These are phyloP conservation scores for Melanotaenia nigrans DNA, from an alignment of 2,797 vertebrate species.

Conservation along the genomic window DNA sequence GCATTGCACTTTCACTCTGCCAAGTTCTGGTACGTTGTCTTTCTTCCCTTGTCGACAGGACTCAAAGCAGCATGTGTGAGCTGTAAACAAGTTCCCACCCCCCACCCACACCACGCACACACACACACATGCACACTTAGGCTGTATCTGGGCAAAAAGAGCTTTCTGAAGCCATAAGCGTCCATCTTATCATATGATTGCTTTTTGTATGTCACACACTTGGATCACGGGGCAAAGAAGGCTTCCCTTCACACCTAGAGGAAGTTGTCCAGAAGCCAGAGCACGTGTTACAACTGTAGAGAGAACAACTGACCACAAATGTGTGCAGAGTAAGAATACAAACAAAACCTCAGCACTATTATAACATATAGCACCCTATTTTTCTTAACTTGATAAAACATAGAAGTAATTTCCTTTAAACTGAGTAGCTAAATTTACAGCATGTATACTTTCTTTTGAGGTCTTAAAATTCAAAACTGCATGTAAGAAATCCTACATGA, in stretches of 20 bases:
- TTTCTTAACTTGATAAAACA: conserved; percentile 7
- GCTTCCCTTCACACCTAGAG: conserved; percentile 69
- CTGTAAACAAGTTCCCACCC: conserved; percentile 82
- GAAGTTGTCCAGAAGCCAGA: conserved; percentile 66
- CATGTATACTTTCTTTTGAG: background rate
- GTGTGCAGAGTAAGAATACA: conserved; percentile 44
- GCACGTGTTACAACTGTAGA: conserved; percentile 51
- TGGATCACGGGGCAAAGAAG: conserved; percentile 64
- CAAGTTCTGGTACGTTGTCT: conserved; percentile 72
- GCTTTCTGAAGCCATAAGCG: conserved; percentile 74
- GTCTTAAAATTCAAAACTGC: background rate
- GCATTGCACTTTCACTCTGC: conserved; percentile 71
- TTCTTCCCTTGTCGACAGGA: conserved; percentile 76
- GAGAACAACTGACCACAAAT: conserved; percentile 55
- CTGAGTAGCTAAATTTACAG: conserved; percentile 3
- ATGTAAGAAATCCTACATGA: background rate
- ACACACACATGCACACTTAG: conserved; percentile 49
- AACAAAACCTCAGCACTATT: conserved; percentile 28
- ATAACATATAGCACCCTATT: conserved; percentile 19
- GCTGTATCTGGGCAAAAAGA: conserved; percentile 83
- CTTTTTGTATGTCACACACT: conserved; percentile 61
- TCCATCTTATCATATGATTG: conserved; percentile 76
- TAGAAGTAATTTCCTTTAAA: background rate
- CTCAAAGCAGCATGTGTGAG: conserved; percentile 77
- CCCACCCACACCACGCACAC: conserved; percentile 66